Conservation (phyloP, 2,888 invertebrate species). For the Xylota segnis region DNA sequence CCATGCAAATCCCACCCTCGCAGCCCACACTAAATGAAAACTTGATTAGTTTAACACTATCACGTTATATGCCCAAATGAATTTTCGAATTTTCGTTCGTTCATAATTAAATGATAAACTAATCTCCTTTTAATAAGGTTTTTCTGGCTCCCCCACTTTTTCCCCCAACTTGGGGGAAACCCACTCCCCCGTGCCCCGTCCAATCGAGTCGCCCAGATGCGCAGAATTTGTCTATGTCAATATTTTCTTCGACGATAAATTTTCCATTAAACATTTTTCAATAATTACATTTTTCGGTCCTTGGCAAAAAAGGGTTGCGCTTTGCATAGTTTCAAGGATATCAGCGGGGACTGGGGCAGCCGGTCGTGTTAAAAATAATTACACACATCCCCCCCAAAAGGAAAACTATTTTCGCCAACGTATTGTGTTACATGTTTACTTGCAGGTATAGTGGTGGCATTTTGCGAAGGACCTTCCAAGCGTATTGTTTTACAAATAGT, state of each 20-base stretch:
- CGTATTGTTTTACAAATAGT: constrained; percentile 72
- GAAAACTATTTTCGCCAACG: constrained; percentile 48
- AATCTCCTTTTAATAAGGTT: constrained; percentile 82
- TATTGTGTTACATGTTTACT: constrained; percentile 67
- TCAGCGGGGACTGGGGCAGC: background rate
- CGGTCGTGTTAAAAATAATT: constrained; percentile 66
- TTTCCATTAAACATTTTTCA: constrained; percentile 77
- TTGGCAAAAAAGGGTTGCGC: constrained; percentile 63
- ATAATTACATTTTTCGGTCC: constrained; percentile 76
- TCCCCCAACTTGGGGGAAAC: constrained; percentile 19
- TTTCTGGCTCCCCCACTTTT: constrained; percentile 49
- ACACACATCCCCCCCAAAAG: constrained; percentile 49
- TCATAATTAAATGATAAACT: constrained; percentile 84
- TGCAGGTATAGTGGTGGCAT: constrained; percentile 25
- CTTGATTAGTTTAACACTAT: constrained; percentile 76
- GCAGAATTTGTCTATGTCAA: constrained; percentile 72
- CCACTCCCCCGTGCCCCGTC: background rate
- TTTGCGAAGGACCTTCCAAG: constrained; percentile 48
- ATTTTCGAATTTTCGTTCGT: constrained; percentile 77
- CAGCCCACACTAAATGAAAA: constrained; percentile 56
- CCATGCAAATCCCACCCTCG: constrained; percentile 36
- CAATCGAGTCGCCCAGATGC: constrained; percentile 3
- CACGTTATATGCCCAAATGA: constrained; percentile 77
- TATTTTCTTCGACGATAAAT: constrained; percentile 76
- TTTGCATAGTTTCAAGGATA: constrained; percentile 57